phyloP scores from a whole-genome alignment of 2,113 vertebrate species.

The Falco punctatus region DNA sequence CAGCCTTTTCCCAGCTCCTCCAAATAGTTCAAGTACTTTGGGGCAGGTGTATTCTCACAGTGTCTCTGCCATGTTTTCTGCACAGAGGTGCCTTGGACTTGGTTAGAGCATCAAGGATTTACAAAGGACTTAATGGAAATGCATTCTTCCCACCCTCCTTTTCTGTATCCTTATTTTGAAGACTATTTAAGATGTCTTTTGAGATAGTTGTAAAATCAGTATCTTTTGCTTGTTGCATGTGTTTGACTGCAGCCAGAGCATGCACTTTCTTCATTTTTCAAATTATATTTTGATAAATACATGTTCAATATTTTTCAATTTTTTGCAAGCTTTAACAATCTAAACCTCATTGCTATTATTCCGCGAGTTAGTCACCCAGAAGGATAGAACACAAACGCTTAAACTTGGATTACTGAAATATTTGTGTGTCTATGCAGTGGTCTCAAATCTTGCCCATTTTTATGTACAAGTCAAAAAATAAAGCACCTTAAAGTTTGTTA shows the following conservation, averaged over 20 bases:
- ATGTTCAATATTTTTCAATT: slow-evolving; percentile 13
- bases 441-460: neutral
- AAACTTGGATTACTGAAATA: slow-evolving; percentile 51
- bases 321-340: slow-evolving; percentile 6
- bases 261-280: slow-evolving; percentile 10
- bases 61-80: neutral
- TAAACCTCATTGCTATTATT: slow-evolving; percentile 28
- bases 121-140: neutral
- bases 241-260: neutral
- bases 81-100: neutral
- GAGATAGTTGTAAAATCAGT: neutral
- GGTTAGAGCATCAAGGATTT: neutral
- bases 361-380: slow-evolving; percentile 32
- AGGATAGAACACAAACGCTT: slow-evolving; percentile 14
- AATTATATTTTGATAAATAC: slow-evolving; percentile 47
- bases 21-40: neutral
- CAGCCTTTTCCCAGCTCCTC: neutral
- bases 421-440: neutral
- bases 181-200: neutral
- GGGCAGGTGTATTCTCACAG: neutral
- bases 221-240: neutral
- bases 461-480: neutral
- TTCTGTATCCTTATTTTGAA: neutral
- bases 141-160: neutral
- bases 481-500: slow-evolving; percentile 27